A percentile compares a stretch with the other conserved stretches of the same genome.
phyloP scores from a whole-genome alignment of 1,140 invertebrate genomes.

The fruit fly (Drosophila melanogaster) region DNA sequence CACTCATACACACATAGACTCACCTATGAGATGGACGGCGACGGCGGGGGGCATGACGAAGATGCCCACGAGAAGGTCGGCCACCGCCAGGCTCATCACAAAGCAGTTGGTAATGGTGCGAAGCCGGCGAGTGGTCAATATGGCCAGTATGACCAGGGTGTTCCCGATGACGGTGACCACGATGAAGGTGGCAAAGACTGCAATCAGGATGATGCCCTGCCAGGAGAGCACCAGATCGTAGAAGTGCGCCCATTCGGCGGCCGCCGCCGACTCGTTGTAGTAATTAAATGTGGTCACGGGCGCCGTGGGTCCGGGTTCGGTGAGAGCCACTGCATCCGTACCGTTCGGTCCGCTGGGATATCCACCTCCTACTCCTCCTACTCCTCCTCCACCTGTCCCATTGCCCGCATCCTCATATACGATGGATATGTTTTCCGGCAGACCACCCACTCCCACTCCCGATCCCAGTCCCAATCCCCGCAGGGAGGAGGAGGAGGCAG shows the following conservation, averaged over 20 bases:
- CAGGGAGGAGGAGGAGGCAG: constrained; percentile 61
- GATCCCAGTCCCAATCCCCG: constrained; percentile 21
- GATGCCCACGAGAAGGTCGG: constrained; percentile 95
- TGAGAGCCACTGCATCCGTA: constrained; percentile 29
- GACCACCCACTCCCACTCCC: constrained; percentile 42
- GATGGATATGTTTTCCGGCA: constrained; percentile 64
- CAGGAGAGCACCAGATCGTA: constrained; percentile 79
- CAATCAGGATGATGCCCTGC: constrained; percentile 81
- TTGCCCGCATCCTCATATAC: constrained; percentile 64
- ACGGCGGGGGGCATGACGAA: constrained; percentile 98
- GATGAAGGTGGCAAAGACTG: constrained; percentile 87
- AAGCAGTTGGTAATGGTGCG: constrained; percentile 98
- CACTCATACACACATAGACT: constrained; percentile 63
- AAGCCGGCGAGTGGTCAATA: constrained; percentile 94
- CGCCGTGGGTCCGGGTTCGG: constrained; percentile 27
- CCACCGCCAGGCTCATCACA: constrained; percentile 95
- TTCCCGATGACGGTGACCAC: constrained; percentile 92
- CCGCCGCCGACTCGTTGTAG: constrained; percentile 77
- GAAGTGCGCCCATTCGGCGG: constrained; percentile 75
- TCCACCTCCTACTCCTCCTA: neutral
- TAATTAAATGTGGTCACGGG: constrained; percentile 58
- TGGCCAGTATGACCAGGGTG: constrained; percentile 95
- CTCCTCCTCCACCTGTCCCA: constrained; percentile 6
- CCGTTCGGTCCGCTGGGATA: constrained; percentile 30
- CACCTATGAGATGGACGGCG: constrained; percentile 88